Evolutionary conservation across 2,113 vertebrate genomes (phyloP).

Genomic region (Empidonax traillii): DNA sequence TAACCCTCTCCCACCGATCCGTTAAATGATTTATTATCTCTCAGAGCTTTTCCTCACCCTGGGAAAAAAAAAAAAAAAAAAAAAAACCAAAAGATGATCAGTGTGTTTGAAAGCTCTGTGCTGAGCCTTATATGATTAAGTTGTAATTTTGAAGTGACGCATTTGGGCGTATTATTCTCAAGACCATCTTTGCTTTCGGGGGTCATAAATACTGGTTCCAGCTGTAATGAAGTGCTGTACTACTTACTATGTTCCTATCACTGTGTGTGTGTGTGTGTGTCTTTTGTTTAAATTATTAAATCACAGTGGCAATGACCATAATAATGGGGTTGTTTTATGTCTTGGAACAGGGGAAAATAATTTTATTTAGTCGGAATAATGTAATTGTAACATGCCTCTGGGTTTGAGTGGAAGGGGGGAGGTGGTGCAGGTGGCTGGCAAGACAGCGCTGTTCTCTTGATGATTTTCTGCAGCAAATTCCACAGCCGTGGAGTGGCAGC

Average conservation of each 20-base stretch:
- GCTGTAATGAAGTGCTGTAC: conserved; percentile 43
- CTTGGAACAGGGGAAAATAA: conserved; percentile 48
- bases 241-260: conserved; percentile 35
- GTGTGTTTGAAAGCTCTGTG: neutral
- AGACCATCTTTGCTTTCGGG: conserved; percentile 6
- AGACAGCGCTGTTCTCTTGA: neutral
- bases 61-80: neutral
- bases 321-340: conserved; percentile 49
- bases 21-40: conserved; percentile 11
- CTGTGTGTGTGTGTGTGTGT: neutral
- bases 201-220: conserved; percentile 5
- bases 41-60: conserved; percentile 6
- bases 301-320: conserved; percentile 36
- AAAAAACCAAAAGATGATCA: neutral
- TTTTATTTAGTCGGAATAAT: conserved; percentile 59
- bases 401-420: conserved; percentile 19
- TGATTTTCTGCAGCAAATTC: conserved; percentile 39
- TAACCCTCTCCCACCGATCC: neutral
- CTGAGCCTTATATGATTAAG: neutral
- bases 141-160: neutral
- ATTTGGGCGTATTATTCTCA: conserved; percentile 3
- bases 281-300: conserved; percentile 63
- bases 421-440: conserved; percentile 43
- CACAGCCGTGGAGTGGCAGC: conserved; percentile 10
- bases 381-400: conserved; percentile 55